Evolutionary conservation across 2,888 invertebrate species (phyloP), one percentile per base, ranked within the genome.

Genomic region (Meteorus cinctellus): DNA sequence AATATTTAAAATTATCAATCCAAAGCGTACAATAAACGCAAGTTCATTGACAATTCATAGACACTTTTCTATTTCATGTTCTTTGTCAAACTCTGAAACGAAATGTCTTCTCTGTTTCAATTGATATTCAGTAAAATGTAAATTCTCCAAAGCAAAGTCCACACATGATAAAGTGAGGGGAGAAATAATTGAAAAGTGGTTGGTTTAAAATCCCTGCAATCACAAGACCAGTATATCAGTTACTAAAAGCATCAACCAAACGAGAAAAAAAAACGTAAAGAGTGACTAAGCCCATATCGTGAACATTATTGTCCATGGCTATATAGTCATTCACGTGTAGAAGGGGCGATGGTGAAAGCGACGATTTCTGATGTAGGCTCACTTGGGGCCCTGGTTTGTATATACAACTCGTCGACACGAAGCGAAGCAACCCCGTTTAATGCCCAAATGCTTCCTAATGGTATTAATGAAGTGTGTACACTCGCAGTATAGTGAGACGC

Each of bases 401-500:
- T 48, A 48, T n/a, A 48, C n/a, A 48, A 80, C 79, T 81, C 77
- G 79, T 78, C 77, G 55, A 77, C 77, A 78, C 74, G 66, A 62
- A 34, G 31, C 65, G 62, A 60, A 76, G 76, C 80, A 81, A 77
- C 75, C 77, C 82, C 77, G 48, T 48, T 77, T 72, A 84, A 83
- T 83, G 82, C 85, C 83, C 85, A 83, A 83, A 84, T 89, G 88
- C 82, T 77, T 84, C 80, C 84, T 89, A 89, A 89, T 88, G 82
- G 89, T 85, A 84, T 87, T 88, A 89, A 89, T 88, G 86, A 89
- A 89, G 89, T 89, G 89, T 89, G 86, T 87, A 85, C 86, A 85
- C 85, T 82, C 82, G 75, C 74, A 82, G 82, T 82, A 85, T 83
- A 81, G 82, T 66, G 79, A 51, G 27, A 45, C 60, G 66, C 68